Percentiles rank a stretch among this genome's conserved stretches.
These are phyloP conservation scores for Pristis pectinata DNA, from an alignment of 2,797 vertebrate genomes.

Conservation along the genomic window DNA sequence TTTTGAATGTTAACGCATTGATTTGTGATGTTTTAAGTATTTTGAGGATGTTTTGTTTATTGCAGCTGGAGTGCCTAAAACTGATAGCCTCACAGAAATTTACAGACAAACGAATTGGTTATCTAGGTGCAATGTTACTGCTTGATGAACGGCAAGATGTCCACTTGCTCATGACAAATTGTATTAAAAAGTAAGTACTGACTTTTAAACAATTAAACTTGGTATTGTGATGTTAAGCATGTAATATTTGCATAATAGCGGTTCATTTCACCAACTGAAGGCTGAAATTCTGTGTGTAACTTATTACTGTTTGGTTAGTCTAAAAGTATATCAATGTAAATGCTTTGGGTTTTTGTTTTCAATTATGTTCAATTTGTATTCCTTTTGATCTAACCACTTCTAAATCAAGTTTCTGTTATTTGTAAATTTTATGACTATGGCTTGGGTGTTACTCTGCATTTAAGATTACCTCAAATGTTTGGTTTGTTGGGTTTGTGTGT, in stretches of 20 bases:
- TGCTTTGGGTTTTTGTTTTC: background rate
- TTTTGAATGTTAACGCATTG: background rate
- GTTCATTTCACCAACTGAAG: background rate
- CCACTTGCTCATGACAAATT: slow-evolving; percentile 99
- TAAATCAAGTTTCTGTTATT: background rate
- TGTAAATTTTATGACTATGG: background rate
- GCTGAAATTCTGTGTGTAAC: background rate
- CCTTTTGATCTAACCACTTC: background rate
- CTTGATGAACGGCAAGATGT: slow-evolving; percentile 98
- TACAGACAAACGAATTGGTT: slow-evolving; percentile 99
- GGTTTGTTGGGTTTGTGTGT: background rate
- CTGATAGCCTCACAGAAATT: slow-evolving; percentile 98
- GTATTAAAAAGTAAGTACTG: slow-evolving; percentile 94
- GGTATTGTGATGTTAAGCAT: background rate
- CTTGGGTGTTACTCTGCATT: background rate
- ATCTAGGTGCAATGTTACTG: slow-evolving; percentile 96
- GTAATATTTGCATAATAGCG: background rate
- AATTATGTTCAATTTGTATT: background rate
- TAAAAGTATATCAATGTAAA: background rate
- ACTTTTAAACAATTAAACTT: background rate
- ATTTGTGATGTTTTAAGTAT: background rate
- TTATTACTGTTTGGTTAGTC: background rate
- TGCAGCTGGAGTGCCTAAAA: slow-evolving; percentile 96
- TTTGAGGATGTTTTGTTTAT: slow-evolving; percentile 42
- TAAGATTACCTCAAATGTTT: background rate